phyloP scores from a whole-genome alignment of 2,888 invertebrate species.

The Creontiades dilutus region DNA sequence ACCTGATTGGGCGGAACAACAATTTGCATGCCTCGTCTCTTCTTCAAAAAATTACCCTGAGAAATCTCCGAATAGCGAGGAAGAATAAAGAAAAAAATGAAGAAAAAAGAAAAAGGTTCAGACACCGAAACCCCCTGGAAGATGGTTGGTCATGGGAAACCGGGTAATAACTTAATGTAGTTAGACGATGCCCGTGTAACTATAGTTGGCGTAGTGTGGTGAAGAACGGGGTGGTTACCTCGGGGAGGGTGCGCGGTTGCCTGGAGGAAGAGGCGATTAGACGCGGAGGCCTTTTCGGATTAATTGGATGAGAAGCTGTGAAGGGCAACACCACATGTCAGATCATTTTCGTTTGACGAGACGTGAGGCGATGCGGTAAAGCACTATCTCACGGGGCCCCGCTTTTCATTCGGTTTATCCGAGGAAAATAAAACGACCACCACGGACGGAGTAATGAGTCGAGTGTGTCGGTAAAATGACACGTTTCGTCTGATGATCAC shows the following conservation, averaged over 20 bases:
- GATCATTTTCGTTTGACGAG: constrained; percentile 31
- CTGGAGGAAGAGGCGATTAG: constrained; percentile 18
- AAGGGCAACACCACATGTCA: constrained; percentile 8
- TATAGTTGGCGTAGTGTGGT: not conserved
- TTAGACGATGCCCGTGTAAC: not conserved
- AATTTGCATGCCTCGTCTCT: not conserved
- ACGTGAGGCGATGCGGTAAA: constrained; percentile 7
- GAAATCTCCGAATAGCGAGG: not conserved
- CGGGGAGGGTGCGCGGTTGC: not conserved
- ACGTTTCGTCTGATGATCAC: too few species aligned
- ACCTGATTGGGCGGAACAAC: not conserved
- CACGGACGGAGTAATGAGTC: not conserved
- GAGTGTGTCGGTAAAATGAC: too few species aligned
- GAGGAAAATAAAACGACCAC: not conserved
- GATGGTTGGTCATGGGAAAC: constrained; percentile 14
- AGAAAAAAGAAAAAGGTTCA: not conserved
- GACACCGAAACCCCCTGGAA: not conserved
- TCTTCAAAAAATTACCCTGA: constrained; percentile 5
- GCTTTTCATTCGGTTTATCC: not conserved
- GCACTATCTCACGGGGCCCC: not conserved
- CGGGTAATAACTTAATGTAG: constrained; percentile 14
- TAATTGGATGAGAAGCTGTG: constrained; percentile 42
- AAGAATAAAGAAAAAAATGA: not conserved
- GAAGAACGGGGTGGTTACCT: not conserved
- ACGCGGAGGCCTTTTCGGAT: constrained; percentile 21